Base-by-base conservation (phyloP, 2,888 invertebrate genomes). In the Chloroclysta siterata region DNA sequence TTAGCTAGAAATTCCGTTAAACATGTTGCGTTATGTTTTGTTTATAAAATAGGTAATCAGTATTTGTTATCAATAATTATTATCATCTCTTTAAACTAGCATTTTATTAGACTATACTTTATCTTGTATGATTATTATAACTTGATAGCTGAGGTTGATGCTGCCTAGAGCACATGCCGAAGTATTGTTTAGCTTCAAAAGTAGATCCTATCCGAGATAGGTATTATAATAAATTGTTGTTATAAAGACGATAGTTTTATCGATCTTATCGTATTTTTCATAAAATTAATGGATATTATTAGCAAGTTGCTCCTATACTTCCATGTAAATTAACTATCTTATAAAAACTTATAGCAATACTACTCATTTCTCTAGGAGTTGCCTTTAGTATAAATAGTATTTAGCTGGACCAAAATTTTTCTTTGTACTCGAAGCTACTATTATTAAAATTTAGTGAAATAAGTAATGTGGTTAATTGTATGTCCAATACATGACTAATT, bases 341-440 rank as follows among this genome's bases (percentile, higher is more conserved):
- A 77, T 66, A 71, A 69, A 79, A 83, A 73, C 71, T 73, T 75
- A 85, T 85, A 88, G 88, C 87, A 88, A 89, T 87, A 88, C 82
- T 84, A 84, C 76, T 82, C 80, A 80, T 82, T 85, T 85, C 78
- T 80, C 77, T 88, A 89, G 86, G 78, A 87, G 82, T 86, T 88
- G 88, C 85, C 84, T 88, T 88, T 90, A 89, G 88, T 84, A 84
- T 78, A 72, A 65, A 66, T 91, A 91, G 91, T 81, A 87, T 81
- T 90, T 92, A 92, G 93, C 92, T 92, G 93, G 93, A 93, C 93
- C 93, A 93, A 93, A 90, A 90, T 90, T 90, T 70, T 88, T 82
- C 81, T 87, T 90, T 89, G 79, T 84, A 87, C 86, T 87, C 78
- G 84, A 85, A 84, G 81, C 70, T 70, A 69, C 48, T 79, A 85